Conservation (phyloP, 2,797 vertebrate genomes). For the Vireo griseus region DNA sequence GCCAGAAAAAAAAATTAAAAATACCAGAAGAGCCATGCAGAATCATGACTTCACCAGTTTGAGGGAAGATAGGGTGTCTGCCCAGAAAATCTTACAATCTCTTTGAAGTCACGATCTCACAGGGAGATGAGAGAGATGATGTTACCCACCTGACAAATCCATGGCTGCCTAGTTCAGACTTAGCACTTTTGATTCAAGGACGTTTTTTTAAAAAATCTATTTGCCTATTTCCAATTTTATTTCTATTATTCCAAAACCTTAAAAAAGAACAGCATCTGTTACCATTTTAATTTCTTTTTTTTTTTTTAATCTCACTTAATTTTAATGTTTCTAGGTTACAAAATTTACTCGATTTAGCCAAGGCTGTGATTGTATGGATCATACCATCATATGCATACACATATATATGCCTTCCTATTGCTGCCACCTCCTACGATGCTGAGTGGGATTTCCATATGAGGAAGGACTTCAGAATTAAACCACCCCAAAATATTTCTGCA, state of each 20-base stretch:
- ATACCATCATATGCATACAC: slow-evolving; percentile 54
- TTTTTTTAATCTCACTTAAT: slow-evolving; percentile 24
- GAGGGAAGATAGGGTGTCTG: neutral
- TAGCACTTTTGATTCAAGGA: slow-evolving; percentile 12
- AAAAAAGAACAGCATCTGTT: slow-evolving; percentile 50
- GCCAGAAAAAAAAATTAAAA: neutral
- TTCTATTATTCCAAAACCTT: slow-evolving; percentile 51
- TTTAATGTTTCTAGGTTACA: slow-evolving; percentile 61
- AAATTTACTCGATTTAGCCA: slow-evolving; percentile 54
- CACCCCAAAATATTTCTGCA: slow-evolving; percentile 31
- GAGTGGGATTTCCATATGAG: slow-evolving; percentile 55
- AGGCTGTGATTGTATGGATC: slow-evolving; percentile 47
- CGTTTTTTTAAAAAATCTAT: neutral
- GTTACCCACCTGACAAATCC: slow-evolving; percentile 30
- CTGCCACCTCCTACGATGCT: slow-evolving; percentile 51
- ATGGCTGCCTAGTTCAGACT: slow-evolving; percentile 5
- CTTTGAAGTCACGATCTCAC: slow-evolving; percentile 12
- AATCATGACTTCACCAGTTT: neutral
- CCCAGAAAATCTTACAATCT: neutral
- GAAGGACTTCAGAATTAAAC: slow-evolving; percentile 49
- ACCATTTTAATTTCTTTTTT: neutral
- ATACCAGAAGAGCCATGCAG: neutral
- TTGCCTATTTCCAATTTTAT: slow-evolving; percentile 31
- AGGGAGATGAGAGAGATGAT: neutral
- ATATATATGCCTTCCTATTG: slow-evolving; percentile 61